phyloP scores from a whole-genome alignment of 1,140 invertebrate species.

The Lepidurus apus region DNA sequence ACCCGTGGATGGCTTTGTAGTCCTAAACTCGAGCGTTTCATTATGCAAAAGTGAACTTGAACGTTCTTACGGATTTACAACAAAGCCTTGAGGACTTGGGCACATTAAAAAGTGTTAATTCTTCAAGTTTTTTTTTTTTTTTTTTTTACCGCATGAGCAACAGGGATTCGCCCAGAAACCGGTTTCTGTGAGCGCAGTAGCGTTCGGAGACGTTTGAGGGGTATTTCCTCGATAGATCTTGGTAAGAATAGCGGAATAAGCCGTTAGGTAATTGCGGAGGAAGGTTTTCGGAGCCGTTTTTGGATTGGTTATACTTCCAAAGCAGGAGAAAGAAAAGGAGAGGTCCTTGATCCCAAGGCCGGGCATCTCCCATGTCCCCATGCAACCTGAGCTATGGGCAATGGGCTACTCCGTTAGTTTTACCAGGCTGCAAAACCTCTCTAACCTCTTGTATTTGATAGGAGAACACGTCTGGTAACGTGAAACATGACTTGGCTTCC shows the following conservation, averaged over 20 bases:
- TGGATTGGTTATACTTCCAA: too few relatives aligned
- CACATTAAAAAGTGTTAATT: too few relatives aligned
- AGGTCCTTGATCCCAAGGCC: constrained; percentile 20
- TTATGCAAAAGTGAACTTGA: too few relatives aligned
- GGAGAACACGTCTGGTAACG: too few relatives aligned
- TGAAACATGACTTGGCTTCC: too few relatives aligned
- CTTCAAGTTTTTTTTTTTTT: background rate
- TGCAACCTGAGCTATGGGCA: background rate
- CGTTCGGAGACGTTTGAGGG: background rate
- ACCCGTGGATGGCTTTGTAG: too few relatives aligned
- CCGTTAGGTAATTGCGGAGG: background rate
- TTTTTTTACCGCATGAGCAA: background rate
- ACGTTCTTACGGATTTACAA: too few relatives aligned
- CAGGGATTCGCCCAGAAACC: background rate
- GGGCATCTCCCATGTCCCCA: background rate
- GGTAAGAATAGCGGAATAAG: background rate
- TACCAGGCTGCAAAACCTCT: background rate
- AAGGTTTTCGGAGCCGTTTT: too few relatives aligned
- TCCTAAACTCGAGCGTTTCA: too few relatives aligned
- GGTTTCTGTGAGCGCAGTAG: background rate
- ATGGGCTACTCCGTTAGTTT: constrained; percentile 5
- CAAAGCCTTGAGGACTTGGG: too few relatives aligned
- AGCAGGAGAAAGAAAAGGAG: background rate
- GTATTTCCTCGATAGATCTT: background rate
- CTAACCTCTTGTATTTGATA: background rate